phyloP scores from a whole-genome alignment of 1,140 invertebrate genomes.

The Bombus sibiricus region DNA sequence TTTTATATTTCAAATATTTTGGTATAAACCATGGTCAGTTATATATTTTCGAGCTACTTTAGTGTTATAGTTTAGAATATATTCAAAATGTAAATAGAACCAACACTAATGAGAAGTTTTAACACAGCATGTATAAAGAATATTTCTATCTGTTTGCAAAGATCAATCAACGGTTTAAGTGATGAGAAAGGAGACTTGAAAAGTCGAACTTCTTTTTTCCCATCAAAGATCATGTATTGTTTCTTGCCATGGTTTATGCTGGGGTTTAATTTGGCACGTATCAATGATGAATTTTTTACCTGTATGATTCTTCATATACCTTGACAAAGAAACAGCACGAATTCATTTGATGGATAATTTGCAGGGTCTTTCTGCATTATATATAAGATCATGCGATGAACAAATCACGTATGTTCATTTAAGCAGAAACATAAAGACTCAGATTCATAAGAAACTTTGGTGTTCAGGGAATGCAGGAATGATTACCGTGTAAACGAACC shows the following conservation, averaged over 20 bases:
- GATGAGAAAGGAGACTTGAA: neutral
- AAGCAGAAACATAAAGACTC: neutral
- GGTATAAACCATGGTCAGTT: conserved; percentile 62
- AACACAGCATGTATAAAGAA: conserved; percentile 3
- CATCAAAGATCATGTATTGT: neutral
- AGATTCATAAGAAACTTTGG: neutral
- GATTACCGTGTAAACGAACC: neutral
- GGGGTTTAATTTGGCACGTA: conserved; percentile 27
- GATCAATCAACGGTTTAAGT: neutral
- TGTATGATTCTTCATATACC: conserved; percentile 22
- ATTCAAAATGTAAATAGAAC: conserved; percentile 28
- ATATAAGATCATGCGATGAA: neutral
- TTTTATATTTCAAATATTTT: conserved; percentile 61
- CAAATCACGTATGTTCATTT: neutral
- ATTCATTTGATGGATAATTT: conserved; percentile 47
- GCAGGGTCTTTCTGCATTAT: conserved; percentile 28
- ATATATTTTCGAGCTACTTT: conserved; percentile 30
- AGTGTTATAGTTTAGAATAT: conserved; percentile 31
- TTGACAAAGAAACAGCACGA: conserved; percentile 25
- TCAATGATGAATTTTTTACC: conserved; percentile 9
- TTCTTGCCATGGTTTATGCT: conserved; percentile 62
- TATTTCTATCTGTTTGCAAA: conserved; percentile 12
- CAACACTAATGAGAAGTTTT: neutral
- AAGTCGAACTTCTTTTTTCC: neutral
- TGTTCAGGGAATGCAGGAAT: neutral